These are phyloP conservation scores for Procambarus clarkii DNA, from an alignment of 1,140 invertebrate genomes.

Conservation along the genomic window DNA sequence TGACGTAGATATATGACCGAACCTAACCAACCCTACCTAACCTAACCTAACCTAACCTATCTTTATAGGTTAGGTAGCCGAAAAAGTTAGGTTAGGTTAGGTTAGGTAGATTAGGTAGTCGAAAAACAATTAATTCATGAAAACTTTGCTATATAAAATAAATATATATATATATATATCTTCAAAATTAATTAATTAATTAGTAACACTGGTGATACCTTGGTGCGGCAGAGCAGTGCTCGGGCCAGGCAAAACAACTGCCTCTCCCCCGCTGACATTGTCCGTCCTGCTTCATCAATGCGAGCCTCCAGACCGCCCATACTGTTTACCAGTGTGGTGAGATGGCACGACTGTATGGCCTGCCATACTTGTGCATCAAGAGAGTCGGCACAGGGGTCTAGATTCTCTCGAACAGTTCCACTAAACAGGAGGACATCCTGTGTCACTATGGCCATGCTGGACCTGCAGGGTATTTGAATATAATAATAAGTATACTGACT, in stretches of 20 bases:
- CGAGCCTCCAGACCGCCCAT: conserved; percentile 83
- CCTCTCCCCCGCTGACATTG: conserved; percentile 88
- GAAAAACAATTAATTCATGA: no score
- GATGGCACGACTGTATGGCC: conserved; percentile 46
- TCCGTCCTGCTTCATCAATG: conserved; percentile 81
- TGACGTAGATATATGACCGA: no score
- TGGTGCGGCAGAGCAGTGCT: conserved; percentile 89
- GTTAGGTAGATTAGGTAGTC: no score
- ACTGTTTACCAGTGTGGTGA: conserved; percentile 31
- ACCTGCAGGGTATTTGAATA: conserved; percentile 77
- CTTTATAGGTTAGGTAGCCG: no score
- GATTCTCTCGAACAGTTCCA: conserved; percentile 91
- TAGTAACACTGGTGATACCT: conserved; percentile 77
- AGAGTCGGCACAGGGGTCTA: conserved; percentile 83
- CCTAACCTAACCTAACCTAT: no score
- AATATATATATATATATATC: no score
- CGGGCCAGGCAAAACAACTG: conserved; percentile 92
- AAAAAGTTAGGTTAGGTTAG: no score
- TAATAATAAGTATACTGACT: no score
- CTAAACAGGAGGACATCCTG: conserved; percentile 96
- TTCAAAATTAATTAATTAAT: no score
- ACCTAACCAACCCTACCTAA: no score
- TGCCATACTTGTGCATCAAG: conserved; percentile 52
- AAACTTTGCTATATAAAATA: no score
- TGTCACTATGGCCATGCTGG: conserved; percentile 91